A percentile compares a stretch with the other conserved stretches of the same genome.
Conservation (phyloP, 2,113 vertebrate genomes). For the Machaerirhynchus nigripectus region DNA sequence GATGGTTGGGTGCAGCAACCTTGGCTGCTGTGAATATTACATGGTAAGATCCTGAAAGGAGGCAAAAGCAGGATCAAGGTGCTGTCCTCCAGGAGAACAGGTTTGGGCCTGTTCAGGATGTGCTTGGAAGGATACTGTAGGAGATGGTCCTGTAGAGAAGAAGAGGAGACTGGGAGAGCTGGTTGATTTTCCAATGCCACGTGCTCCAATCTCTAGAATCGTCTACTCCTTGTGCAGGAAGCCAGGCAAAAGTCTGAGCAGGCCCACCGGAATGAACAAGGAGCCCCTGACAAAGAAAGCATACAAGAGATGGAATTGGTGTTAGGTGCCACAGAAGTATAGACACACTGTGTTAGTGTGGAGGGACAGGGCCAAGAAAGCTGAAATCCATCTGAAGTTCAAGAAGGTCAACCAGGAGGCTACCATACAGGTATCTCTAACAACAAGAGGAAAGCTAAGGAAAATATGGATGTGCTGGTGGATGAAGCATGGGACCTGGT, state of each 20-base stretch:
- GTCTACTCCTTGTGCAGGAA: not conserved
- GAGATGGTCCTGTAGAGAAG: not conserved
- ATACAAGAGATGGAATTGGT: not conserved
- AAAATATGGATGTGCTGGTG: not conserved
- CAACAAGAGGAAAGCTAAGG: not conserved
- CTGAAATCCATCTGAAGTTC: not conserved
- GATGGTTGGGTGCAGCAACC: not conserved
- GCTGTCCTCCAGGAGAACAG: not conserved
- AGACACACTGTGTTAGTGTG: not conserved
- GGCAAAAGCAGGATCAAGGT: not conserved
- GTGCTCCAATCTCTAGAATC: not conserved
- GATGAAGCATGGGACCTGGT: not conserved
- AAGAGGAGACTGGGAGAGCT: not conserved
- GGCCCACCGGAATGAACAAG: not conserved
- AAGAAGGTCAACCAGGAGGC: not conserved
- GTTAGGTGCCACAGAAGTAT: not conserved
- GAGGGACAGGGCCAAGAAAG: not conserved
- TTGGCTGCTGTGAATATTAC: not conserved
- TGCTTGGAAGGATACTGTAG: not conserved
- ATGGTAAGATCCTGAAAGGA: not conserved
- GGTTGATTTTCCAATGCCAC: not conserved
- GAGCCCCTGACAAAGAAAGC: not conserved
- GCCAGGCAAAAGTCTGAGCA: not conserved
- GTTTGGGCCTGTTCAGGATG: not conserved
- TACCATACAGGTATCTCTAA: not conserved